Percentiles rank a stretch among this genome's conserved stretches.
Evolutionary conservation across 2,888 invertebrate genomes (phyloP).

Genomic region (Macaria liturata): DNA sequence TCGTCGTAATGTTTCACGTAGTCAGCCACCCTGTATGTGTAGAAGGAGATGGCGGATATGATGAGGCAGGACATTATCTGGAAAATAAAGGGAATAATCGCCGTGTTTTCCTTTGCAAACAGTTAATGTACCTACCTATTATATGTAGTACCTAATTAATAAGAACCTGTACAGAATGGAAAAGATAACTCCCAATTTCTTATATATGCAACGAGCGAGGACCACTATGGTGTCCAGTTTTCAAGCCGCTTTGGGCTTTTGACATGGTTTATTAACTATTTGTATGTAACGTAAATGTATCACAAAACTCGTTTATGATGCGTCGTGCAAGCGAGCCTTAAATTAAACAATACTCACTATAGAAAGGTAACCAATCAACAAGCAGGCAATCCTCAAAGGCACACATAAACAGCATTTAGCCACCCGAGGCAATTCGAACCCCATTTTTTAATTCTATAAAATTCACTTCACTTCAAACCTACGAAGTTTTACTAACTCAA

Average conservation of each 20-base stretch:
- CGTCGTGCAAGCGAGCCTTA: not conserved
- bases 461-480: not conserved
- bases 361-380: constrained; percentile 69
- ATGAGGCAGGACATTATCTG: constrained; percentile 55
- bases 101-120: too few relatives aligned
- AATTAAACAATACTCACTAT: constrained; percentile 56
- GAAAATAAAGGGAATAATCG: constrained; percentile 37
- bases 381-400: constrained; percentile 56
- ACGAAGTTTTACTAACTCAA: not conserved
- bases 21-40: constrained; percentile 53
- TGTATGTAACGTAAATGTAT: too few relatives aligned
- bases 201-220: too few relatives aligned
- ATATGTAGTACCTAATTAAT: too few relatives aligned
- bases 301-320: too few relatives aligned
- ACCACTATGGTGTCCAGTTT: too few relatives aligned
- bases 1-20: constrained; percentile 47
- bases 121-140: too few relatives aligned
- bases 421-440: constrained; percentile 50
- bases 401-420: constrained; percentile 65
- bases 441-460: constrained; percentile 31
- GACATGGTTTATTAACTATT: too few relatives aligned
- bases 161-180: too few relatives aligned
- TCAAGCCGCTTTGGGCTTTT: too few relatives aligned
- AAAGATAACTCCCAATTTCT: too few relatives aligned
- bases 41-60: constrained; percentile 46